Evolutionary conservation across 2,113 vertebrate genomes (phyloP).

Genomic region (Sander vitreus): DNA sequence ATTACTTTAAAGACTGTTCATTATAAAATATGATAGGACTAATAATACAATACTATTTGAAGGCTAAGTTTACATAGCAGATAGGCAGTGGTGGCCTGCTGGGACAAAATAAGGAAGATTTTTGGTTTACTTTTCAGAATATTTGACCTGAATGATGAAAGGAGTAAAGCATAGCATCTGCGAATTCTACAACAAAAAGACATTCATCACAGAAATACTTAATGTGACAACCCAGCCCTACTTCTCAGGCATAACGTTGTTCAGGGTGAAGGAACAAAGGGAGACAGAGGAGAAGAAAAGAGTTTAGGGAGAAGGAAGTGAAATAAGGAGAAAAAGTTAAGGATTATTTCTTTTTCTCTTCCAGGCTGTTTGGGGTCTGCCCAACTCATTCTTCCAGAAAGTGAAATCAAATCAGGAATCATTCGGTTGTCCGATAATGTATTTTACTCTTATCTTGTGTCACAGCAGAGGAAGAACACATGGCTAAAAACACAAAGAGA

Average conservation of each 20-base stretch:
- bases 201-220: constrained; percentile 45
- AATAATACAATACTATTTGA: constrained; percentile 3
- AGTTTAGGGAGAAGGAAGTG: constrained; percentile 18
- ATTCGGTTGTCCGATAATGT: constrained; percentile 73
- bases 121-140: constrained; percentile 27
- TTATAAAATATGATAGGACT: not conserved
- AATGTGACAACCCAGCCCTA: constrained; percentile 27
- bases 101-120: not conserved
- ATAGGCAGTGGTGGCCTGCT: not conserved
- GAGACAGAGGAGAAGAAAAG: constrained; percentile 11
- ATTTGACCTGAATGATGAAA: constrained; percentile 30
- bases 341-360: constrained; percentile 47
- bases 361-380: constrained; percentile 54
- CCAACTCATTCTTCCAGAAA: constrained; percentile 69
- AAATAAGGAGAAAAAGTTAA: constrained; percentile 14
- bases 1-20: not conserved
- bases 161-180: constrained; percentile 31
- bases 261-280: constrained; percentile 40
- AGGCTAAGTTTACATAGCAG: not conserved
- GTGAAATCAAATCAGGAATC: constrained; percentile 79
- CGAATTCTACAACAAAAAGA: constrained; percentile 26
- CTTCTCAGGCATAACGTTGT: constrained; percentile 23
- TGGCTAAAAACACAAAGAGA: constrained; percentile 26
- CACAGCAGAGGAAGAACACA: constrained; percentile 43
- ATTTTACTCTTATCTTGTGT: constrained; percentile 68